A percentile compares a stretch with the other conserved stretches of the same genome.
These are phyloP conservation scores for Miltochrista miniata DNA, from an alignment of 2,888 invertebrate species.

Conservation along the genomic window DNA sequence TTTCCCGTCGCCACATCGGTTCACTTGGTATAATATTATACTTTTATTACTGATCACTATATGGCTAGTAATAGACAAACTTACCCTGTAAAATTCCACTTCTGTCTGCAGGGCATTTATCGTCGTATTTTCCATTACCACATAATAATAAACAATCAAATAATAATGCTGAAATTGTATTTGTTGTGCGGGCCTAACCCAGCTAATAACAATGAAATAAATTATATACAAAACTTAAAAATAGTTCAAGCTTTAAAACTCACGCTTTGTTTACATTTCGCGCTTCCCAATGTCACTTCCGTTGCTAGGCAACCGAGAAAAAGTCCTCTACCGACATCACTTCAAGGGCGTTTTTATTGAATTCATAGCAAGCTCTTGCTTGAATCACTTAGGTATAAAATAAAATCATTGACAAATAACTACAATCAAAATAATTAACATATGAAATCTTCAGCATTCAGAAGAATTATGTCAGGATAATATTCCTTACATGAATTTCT, in stretches of 20 bases:
- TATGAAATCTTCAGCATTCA: too few species aligned
- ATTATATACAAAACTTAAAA: constrained; percentile 28
- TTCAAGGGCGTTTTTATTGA: too few species aligned
- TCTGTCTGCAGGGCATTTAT: constrained; percentile 71
- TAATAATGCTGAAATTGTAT: background rate
- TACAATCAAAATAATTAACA: too few species aligned
- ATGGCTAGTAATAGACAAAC: constrained; percentile 11
- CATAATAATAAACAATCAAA: background rate
- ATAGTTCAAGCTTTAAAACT: constrained; percentile 3
- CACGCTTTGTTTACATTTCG: constrained; percentile 73
- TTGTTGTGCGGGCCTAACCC: too few species aligned
- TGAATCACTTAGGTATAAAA: too few species aligned
- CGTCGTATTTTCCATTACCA: constrained; percentile 48
- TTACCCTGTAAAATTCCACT: constrained; percentile 80
- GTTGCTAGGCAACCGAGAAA: constrained; percentile 63
- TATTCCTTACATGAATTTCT: too few species aligned
- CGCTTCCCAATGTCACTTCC: constrained; percentile 46
- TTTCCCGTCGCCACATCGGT: too few species aligned
- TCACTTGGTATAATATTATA: too few species aligned
- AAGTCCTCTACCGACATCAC: too few species aligned
- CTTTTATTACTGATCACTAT: background rate
- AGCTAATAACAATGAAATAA: constrained; percentile 16
- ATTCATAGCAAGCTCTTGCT: too few species aligned
- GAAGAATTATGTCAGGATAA: too few species aligned
- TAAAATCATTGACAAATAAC: too few species aligned